phyloP scores from a whole-genome alignment of 2,113 vertebrate genomes.

The Phylloscopus trochiloides region DNA sequence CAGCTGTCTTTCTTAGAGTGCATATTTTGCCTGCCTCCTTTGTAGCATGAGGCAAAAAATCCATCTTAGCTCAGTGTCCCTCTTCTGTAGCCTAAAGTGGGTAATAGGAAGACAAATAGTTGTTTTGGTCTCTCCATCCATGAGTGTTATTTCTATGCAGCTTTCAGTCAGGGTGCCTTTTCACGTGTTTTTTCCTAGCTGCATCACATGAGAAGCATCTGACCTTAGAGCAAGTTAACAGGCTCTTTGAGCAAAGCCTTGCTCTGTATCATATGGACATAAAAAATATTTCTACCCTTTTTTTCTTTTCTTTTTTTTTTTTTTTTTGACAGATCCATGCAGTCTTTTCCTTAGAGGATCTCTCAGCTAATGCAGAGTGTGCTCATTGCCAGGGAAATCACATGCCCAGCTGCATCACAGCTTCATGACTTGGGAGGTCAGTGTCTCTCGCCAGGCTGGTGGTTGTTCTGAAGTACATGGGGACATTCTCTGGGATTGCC shows the following conservation, averaged over 20 bases:
- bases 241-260: neutral
- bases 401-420: neutral
- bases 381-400: neutral
- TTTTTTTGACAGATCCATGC: neutral
- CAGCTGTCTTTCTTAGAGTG: neutral
- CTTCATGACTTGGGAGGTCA: neutral
- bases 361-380: neutral
- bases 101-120: neutral
- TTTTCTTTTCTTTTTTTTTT: neutral
- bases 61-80: neutral
- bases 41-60: neutral
- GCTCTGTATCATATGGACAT: neutral
- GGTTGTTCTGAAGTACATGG: neutral
- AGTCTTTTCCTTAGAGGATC: neutral
- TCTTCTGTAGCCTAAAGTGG: neutral
- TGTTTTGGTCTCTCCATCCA: neutral
- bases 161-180: neutral
- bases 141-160: neutral
- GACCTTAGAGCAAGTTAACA: neutral
- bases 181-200: neutral
- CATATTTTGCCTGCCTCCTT: neutral
- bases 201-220: slow-evolving; percentile 14
- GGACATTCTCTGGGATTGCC: neutral
- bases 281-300: neutral
- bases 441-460: neutral